phyloP scores from a whole-genome alignment of 2,113 vertebrate genomes.

The Solenodon paradoxus region DNA sequence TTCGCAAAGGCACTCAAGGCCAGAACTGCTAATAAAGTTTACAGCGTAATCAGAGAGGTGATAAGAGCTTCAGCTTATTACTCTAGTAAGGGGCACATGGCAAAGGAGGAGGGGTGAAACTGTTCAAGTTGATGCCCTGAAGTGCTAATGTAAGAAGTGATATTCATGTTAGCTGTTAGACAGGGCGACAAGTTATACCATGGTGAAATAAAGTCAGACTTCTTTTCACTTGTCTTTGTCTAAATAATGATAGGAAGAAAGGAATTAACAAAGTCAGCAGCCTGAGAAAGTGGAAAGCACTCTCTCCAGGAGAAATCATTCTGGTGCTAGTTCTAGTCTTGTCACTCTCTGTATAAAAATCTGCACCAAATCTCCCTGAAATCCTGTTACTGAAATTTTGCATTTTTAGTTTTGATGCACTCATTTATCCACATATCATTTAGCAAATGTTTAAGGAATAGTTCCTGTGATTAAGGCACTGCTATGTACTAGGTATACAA shows the following conservation, averaged over 20 bases:
- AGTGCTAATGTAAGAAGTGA: background rate
- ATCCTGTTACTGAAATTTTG: background rate
- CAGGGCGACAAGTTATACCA: background rate
- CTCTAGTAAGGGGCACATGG: background rate
- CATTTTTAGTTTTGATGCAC: background rate
- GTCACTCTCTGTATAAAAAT: background rate
- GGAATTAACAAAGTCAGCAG: background rate
- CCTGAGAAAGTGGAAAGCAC: background rate
- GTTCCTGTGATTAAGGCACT: background rate
- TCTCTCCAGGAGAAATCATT: background rate
- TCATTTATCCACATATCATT: background rate
- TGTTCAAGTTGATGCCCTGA: background rate
- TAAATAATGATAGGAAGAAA: background rate
- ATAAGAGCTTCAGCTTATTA: background rate
- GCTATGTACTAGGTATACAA: background rate
- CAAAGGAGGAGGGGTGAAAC: background rate
- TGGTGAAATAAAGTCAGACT: background rate
- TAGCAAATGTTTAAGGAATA: background rate
- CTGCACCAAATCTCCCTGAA: background rate
- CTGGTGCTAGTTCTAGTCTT: no score
- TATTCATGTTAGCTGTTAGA: background rate
- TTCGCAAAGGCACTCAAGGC: background rate
- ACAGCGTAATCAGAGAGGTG: background rate
- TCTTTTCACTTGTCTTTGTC: background rate
- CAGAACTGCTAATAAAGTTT: conserved; percentile 30